Percentiles rank a stretch among this genome's conserved stretches.
phyloP scores from a whole-genome alignment of 2,113 vertebrate genomes.

The Accipiter cooperii region DNA sequence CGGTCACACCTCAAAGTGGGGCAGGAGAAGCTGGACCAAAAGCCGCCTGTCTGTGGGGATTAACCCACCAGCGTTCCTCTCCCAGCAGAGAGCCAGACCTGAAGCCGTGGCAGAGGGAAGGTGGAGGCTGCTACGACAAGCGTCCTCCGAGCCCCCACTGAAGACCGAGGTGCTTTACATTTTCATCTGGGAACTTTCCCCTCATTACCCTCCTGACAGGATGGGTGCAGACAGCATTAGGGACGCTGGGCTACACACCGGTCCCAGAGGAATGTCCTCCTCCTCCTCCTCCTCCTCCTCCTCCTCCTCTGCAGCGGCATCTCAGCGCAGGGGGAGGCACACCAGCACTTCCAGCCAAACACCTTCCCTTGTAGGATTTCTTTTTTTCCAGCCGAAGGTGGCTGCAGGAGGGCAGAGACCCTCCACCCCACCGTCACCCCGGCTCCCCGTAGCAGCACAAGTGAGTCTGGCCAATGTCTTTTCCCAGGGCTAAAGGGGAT shows the following conservation, averaged over 20 bases:
- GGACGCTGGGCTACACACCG: conserved; percentile 60
- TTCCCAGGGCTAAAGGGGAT: conserved; percentile 47
- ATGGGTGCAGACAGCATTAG: conserved; percentile 68
- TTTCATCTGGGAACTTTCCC: conserved; percentile 62
- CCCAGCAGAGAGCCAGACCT: background rate
- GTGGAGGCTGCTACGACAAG: background rate
- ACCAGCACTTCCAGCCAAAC: conserved; percentile 7
- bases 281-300: background rate
- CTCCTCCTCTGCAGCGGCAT: background rate
- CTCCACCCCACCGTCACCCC: background rate
- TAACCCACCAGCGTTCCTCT: background rate
- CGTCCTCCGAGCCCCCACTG: background rate
- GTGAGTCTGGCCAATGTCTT: background rate
- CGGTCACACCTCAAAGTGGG: background rate
- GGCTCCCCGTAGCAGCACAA: background rate
- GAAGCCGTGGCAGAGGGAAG: background rate
- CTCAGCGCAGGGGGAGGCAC: background rate
- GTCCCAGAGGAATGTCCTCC: conserved; percentile 55
- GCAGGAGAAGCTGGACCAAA: background rate
- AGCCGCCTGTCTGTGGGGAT: background rate
- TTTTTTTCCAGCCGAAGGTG: background rate
- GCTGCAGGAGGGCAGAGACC: background rate
- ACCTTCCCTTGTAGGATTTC: background rate
- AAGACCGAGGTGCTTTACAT: conserved; percentile 25
- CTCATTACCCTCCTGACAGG: conserved; percentile 66